Evolutionary conservation across 2,113 vertebrate species (phyloP).

Genomic region (Ibidorhyncha struthersii): DNA sequence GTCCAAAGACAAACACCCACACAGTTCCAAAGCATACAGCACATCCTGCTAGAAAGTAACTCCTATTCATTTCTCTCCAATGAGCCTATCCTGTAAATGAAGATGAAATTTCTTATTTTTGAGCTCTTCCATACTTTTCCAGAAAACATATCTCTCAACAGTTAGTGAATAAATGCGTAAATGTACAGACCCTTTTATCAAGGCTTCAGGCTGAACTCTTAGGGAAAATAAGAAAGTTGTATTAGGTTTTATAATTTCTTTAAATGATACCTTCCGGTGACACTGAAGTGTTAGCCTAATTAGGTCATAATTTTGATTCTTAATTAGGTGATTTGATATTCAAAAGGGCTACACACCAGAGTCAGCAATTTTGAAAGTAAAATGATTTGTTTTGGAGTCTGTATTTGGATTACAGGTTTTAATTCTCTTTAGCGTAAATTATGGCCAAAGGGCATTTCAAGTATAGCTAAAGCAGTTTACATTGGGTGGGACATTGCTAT

Average conservation of each 20-base stretch:
- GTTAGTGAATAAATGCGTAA: not conserved
- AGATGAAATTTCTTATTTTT: not conserved
- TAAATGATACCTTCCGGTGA: not conserved
- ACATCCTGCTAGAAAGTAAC: not conserved
- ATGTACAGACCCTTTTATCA: not conserved
- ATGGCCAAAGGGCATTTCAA: not conserved
- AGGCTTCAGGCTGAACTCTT: not conserved
- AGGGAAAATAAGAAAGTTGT: not conserved
- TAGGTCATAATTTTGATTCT: not conserved
- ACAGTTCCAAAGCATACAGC: not conserved
- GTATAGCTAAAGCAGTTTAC: not conserved
- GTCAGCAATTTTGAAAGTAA: not conserved
- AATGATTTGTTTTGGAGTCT: not conserved
- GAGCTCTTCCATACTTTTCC: not conserved
- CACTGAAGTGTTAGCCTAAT: not conserved
- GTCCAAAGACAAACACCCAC: not conserved
- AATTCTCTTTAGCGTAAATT: not conserved
- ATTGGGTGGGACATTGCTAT: not conserved
- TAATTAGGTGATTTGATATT: not conserved
- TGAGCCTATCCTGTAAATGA: not conserved
- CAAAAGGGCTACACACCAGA: not conserved
- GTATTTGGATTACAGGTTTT: not conserved
- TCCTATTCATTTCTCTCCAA: not conserved
- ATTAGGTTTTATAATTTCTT: not conserved
- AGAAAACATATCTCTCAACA: not conserved